These are phyloP conservation scores for Phenganax subtilis DNA, from an alignment of 92 coral and sea anemone species.

Conservation along the genomic window DNA sequence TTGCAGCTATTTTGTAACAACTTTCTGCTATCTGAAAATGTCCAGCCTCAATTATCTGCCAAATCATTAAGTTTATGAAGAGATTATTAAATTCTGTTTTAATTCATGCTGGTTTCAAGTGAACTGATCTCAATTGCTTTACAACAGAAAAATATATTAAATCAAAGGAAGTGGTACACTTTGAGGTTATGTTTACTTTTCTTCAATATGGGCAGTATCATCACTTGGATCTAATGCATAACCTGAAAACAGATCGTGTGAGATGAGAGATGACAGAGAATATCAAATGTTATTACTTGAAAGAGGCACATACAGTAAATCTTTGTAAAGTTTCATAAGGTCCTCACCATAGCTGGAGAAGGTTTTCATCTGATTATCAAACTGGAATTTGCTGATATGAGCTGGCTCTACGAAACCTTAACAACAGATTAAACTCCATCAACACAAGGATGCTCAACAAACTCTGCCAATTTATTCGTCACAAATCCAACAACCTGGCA, in stretches of 20 bases:
- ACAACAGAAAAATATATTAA: too few relatives aligned
- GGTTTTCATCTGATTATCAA: slow-evolving; percentile 94
- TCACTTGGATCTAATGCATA: slow-evolving; percentile 98
- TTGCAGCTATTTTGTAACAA: too few relatives aligned
- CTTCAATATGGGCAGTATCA: slow-evolving; percentile 41
- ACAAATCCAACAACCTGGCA: background rate
- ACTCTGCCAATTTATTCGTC: background rate
- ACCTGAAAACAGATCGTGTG: slow-evolving; percentile 44
- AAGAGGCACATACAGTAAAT: background rate
- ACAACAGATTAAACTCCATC: background rate
- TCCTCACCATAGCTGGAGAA: slow-evolving; percentile 87
- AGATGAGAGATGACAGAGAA: too few relatives aligned
- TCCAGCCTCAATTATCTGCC: too few relatives aligned
- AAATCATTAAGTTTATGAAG: too few relatives aligned
- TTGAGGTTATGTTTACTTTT: slow-evolving; percentile 42
- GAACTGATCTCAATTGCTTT: background rate
- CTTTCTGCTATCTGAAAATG: too few relatives aligned
- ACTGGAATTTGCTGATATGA: slow-evolving; percentile 87
- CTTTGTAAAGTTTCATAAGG: background rate
- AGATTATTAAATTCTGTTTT: too few relatives aligned
- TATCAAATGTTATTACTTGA: background rate
- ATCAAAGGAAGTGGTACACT: too few relatives aligned
- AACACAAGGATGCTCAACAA: too few relatives aligned
- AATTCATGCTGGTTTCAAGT: too few relatives aligned
- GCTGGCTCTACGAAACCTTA: slow-evolving; percentile 90